Evolutionary conservation across 2,888 invertebrate species (phyloP).

Genomic region (Trissoscelio sp.): DNA sequence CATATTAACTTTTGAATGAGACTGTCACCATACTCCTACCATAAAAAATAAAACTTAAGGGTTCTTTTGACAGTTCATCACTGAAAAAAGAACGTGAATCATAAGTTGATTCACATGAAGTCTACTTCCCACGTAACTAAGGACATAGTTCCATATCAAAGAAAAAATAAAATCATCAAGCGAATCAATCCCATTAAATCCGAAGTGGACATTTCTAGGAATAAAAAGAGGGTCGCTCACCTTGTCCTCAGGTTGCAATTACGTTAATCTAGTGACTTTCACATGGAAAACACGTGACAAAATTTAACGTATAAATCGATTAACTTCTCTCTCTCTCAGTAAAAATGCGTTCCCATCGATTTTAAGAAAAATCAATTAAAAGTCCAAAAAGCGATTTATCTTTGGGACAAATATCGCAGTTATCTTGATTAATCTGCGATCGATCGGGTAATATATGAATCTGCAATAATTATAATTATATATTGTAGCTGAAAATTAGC

Average conservation of each 20-base stretch:
- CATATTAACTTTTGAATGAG: too few species aligned
- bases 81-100: too few species aligned
- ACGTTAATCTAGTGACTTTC: constrained; percentile 75
- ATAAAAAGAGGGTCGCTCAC: constrained; percentile 74
- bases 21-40: too few species aligned
- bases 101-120: too few species aligned
- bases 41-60: too few species aligned
- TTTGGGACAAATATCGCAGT: constrained; percentile 20
- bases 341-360: not conserved
- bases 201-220: constrained; percentile 53
- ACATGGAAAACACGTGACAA: constrained; percentile 61
- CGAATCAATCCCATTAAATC: constrained; percentile 45
- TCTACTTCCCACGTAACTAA: too few species aligned
- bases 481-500: constrained; percentile 49
- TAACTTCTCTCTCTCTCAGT: not conserved
- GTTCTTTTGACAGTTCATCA: too few species aligned
- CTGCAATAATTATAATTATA: constrained; percentile 50
- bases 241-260: constrained; percentile 75
- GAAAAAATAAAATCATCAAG: constrained; percentile 13
- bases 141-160: not conserved
- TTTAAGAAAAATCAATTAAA: constrained; percentile 22
- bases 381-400: constrained; percentile 9
- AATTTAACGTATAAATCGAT: constrained; percentile 1
- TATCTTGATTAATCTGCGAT: constrained; percentile 34
- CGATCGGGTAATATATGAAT: constrained; percentile 31